Base-by-base conservation (phyloP, 2,113 vertebrate species). In the Bubo blakistoni region DNA sequence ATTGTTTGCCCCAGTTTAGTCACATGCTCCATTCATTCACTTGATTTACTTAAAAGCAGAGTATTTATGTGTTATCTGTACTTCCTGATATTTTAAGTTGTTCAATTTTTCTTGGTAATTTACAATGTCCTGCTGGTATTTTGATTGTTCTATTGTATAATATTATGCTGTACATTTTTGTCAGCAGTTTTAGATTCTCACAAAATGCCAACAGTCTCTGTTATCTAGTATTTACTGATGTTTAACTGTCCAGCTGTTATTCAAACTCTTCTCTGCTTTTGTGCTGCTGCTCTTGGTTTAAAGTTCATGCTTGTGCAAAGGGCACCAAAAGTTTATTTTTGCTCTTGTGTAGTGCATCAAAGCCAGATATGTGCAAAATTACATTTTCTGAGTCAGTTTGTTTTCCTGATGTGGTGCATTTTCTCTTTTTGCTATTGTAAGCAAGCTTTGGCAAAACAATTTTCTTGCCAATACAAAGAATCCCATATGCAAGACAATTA, bases 221-320 rank as follows among this genome's bases (percentile, higher is more conserved):
- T 57, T 90, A 70, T 67, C 62, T 65, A 90, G 32, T 25, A 86
- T 90, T 90, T 88, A 83, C 63, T 74, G 85, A 65, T 73, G 71
- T 59, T 90, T 46, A 85, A 29, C 78, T 71, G 79, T 58, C 71
- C 82, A 83, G 67, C 82, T 93, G 85, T 34, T 58, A 77, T 70
- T 86, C 78, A 92, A 9, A n/a, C 32, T 80, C 66, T 13, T 49
- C 71, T 74, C 69, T 67, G 51, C 58, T 74, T 91, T 63, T 81
- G 65, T 67, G 77, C 55, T 84, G 38, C 81, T 79, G 81, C 72
- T 78, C 71, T 90, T 63, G 51, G 59, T 93, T 76, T 79, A 70
- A 94, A 96, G 81, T 90, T 96, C 92, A 81, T 5, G 29, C 76
- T 92, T 93, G 85, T 94, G 90, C 82, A 92, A 96, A 96, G 20